Percentiles rank a stretch among this genome's conserved stretches.
These are phyloP conservation scores for Lagorchestes hirsutus DNA, from an alignment of 2,797 vertebrate genomes.

Conservation along the genomic window DNA sequence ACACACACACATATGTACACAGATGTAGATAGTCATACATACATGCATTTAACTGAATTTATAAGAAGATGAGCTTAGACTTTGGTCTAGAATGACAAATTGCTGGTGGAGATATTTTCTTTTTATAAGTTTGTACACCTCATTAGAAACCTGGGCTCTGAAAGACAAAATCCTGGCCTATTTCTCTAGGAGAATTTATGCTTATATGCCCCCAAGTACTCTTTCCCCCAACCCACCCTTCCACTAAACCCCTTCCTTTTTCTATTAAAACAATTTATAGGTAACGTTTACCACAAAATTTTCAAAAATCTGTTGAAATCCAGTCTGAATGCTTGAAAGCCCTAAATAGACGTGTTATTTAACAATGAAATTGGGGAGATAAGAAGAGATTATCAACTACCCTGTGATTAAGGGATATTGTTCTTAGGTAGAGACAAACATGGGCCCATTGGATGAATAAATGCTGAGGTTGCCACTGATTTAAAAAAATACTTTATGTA, in stretches of 20 bases:
- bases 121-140: not conserved
- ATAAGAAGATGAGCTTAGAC: not conserved
- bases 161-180: not conserved
- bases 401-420: not conserved
- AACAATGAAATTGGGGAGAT: not conserved
- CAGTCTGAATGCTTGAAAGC: not conserved
- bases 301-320: conserved; percentile 22
- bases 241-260: not conserved
- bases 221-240: not conserved
- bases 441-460: not conserved
- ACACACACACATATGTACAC: too few relatives aligned
- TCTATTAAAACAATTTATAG: conserved; percentile 6
- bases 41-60: not conserved
- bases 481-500: not conserved
- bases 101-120: not conserved
- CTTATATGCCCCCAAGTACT: not conserved
- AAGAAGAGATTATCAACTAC: not conserved
- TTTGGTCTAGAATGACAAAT: not conserved
- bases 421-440: not conserved
- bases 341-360: not conserved
- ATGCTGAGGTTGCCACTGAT: not conserved
- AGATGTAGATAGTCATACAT: not conserved
- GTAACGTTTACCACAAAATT: not conserved
- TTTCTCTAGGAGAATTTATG: not conserved
- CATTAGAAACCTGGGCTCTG: not conserved